Base-by-base conservation (phyloP, 2,113 vertebrate species). In the cat (Felis catus) region DNA sequence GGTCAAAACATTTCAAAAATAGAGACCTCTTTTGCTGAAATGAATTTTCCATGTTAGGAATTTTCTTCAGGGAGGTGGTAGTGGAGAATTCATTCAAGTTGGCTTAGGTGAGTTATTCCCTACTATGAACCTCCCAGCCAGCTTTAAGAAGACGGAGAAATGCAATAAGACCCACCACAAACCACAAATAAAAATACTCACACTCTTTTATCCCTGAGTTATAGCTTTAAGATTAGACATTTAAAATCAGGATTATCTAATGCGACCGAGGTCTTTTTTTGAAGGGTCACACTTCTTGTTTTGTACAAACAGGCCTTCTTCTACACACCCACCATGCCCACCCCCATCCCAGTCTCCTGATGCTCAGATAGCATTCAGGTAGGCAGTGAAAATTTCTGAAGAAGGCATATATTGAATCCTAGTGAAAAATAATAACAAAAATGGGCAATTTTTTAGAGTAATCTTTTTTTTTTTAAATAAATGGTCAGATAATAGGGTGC, bases 221-320 rank as follows among this genome's bases (percentile, higher is more conserved):
- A 85, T 82, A 88, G 53, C 51, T 95, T 93, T 82, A 97, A 87
- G 73, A 91, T 96, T 93, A 94, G 93, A 94, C n/a, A 96, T 94
- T 96, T 95, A 95, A 96, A 96, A 96, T 94, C 73, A 95, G 65
- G 95, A 92, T 97, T 94, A 97, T 90, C 86, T 96, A 84, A 92
- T 51, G 58, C 55, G 96, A 84, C 33, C 66, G 53, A 48, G 71
- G 19, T 11, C 55, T 29, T 95, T 90, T 80, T 65, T 79, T 45
- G 18, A 95, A 80, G 83, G 79, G 25, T 87, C 94, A 83, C 9
- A 71, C 29, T 66, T 95, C 89, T 66, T 73, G 45, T 58, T 95
- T 63, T 61, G 78, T 45, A 84, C 25, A 87, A 88, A 92, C 25
- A 79, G 16, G 13, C 25, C 29, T 83, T 96, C 61, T 93, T 86